These are phyloP conservation scores for Pyrrhia umbra DNA, from an alignment of 2,888 invertebrate genomes.

Conservation along the genomic window DNA sequence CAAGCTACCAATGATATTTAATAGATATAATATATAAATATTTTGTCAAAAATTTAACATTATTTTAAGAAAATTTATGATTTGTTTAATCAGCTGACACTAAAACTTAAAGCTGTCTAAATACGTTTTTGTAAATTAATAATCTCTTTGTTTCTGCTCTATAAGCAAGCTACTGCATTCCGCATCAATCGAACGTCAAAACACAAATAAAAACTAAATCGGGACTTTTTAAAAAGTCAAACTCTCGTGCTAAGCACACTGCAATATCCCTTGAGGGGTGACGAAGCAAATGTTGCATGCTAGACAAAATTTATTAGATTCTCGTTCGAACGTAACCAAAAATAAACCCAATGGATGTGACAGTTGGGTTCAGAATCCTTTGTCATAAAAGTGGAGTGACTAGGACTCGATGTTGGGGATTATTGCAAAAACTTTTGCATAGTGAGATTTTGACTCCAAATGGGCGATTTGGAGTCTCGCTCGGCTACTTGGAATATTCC, in stretches of 20 bases:
- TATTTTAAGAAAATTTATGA: too few species aligned
- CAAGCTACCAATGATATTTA: too few species aligned
- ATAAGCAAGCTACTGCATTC: slow-evolving; percentile 15
- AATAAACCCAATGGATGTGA: slow-evolving; percentile 49
- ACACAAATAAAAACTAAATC: slow-evolving; percentile 60
- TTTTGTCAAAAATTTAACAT: too few species aligned
- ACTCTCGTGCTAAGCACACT: slow-evolving; percentile 62
- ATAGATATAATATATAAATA: too few species aligned
- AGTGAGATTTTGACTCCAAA: slow-evolving; percentile 70
- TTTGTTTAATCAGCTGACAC: too few species aligned
- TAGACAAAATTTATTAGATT: slow-evolving; percentile 76
- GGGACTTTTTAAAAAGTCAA: slow-evolving; percentile 59
- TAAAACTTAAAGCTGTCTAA: too few species aligned
- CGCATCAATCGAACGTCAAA: slow-evolving; percentile 33
- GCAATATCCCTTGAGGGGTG: slow-evolving; percentile 74
- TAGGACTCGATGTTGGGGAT: slow-evolving; percentile 69
- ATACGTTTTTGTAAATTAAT: too few species aligned
- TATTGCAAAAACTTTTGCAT: slow-evolving; percentile 72
- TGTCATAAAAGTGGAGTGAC: slow-evolving; percentile 52
- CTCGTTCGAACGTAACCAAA: slow-evolving; percentile 39
- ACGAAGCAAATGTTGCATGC: slow-evolving; percentile 77
- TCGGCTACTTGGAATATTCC: slow-evolving; percentile 53
- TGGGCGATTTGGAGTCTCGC: slow-evolving; percentile 68
- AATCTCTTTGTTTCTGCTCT: too few species aligned
- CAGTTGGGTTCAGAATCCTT: slow-evolving; percentile 32